Evolutionary conservation across 1,140 invertebrate species (phyloP).

Genomic region (Drosophila oshimai): DNA sequence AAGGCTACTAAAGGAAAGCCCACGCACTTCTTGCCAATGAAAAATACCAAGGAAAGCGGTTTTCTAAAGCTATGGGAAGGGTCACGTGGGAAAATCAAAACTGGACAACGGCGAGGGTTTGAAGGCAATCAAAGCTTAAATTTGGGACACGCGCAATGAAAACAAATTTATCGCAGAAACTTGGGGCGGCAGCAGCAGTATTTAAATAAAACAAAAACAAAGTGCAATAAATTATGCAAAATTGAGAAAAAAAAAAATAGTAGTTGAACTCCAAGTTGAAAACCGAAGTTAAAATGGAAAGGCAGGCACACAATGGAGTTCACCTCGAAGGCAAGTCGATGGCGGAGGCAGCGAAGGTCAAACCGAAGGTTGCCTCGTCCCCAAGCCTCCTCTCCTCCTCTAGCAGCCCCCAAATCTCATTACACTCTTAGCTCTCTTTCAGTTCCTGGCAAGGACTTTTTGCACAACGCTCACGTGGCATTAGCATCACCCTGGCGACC

Average conservation of each 20-base stretch:
- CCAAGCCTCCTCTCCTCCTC: neutral
- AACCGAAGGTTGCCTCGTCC: constrained; percentile 41
- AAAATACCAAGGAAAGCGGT: neutral
- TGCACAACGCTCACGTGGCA: constrained; percentile 44
- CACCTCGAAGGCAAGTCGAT: constrained; percentile 18
- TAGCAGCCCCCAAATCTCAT: neutral
- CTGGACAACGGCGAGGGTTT: constrained; percentile 6
- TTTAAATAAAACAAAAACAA: constrained; percentile 54
- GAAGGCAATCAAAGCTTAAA: constrained; percentile 64
- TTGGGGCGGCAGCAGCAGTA: neutral
- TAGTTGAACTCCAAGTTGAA: constrained; percentile 18
- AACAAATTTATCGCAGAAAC: constrained; percentile 52
- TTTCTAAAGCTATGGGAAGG: constrained; percentile 8
- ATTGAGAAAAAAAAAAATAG: constrained; percentile 10
- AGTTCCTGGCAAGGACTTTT: constrained; percentile 25
- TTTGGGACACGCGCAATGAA: constrained; percentile 73
- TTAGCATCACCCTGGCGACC: neutral
- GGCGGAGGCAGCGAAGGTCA: constrained; percentile 52
- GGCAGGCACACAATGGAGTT: constrained; percentile 25
- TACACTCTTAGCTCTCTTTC: neutral
- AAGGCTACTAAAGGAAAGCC: constrained; percentile 40
- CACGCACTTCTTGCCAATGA: constrained; percentile 30
- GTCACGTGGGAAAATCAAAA: constrained; percentile 3
- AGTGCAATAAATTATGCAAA: constrained; percentile 79
- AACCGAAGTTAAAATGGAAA: constrained; percentile 61